Base-by-base conservation (phyloP, 2,113 vertebrate genomes). In the Danio rerio region DNA sequence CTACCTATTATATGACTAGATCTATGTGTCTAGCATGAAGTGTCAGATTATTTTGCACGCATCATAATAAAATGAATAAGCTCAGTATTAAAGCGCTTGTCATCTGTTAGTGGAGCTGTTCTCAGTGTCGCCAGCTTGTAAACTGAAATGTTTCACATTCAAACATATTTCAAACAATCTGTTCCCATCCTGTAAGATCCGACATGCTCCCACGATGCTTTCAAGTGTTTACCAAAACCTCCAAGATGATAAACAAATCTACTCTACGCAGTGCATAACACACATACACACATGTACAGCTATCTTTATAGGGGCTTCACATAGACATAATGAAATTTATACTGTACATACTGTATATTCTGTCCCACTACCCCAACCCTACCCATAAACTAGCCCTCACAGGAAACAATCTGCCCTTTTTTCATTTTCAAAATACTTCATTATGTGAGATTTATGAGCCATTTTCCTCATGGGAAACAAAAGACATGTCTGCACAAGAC, bases 191-290 rank as follows among this genome's bases (percentile, higher is more conserved):
- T 56, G 20, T 40, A 72, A 55, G 9, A 72, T 16, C 50, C 50
- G 40, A 43, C 71, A 56, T 56, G 56, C 71, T 74, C 31, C 52
- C 52, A 56, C 2, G 9, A 69, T 69, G 43, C 65, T 69, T 69
- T 69, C 21, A 74, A 74, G 52, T 58, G 71, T 74, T 74, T 74
- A 74, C 31, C n/a, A 69, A 69, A 74, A 43, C 40, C 9, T 74
- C 15, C 71, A 15, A 16, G 31, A 74, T 56, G 52, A 74, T 56
- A 74, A 74, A 74, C 71, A 73, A 55, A 7, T 5, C 43, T 58
- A 58, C 71, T 58, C 43, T 7, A 58, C 52, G 52, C 62, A 69
- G 49, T 9, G 21, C 18, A 12, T 69, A 69, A 65, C 31, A 65
- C 47, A 15, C 45, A 66, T 7, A 47, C 79, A 31, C 53, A 47